These are phyloP conservation scores for Sebastes glaucus DNA, from an alignment of 2,797 vertebrate genomes.

Conservation along the genomic window DNA sequence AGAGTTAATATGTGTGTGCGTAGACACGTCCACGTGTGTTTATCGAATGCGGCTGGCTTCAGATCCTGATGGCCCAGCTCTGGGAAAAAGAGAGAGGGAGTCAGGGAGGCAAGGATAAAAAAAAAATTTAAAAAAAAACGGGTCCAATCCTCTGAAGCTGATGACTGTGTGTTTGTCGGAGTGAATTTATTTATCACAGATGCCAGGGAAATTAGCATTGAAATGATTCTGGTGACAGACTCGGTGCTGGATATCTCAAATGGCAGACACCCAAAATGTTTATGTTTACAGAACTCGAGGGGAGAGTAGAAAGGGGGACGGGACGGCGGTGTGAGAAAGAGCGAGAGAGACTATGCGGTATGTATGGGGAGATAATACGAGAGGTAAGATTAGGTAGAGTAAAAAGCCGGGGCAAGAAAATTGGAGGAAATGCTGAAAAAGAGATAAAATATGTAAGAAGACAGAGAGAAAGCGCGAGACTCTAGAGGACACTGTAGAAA, in stretches of 20 bases:
- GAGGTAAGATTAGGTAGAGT: constrained; percentile 61
- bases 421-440: constrained; percentile 44
- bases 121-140: constrained; percentile 20
- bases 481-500: constrained; percentile 54
- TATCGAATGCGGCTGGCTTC: constrained; percentile 48
- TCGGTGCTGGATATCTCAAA: constrained; percentile 63
- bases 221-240: constrained; percentile 78
- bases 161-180: constrained; percentile 75
- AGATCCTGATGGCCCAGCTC: constrained; percentile 59
- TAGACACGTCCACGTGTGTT: constrained; percentile 36
- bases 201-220: constrained; percentile 80
- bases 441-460: constrained; percentile 62
- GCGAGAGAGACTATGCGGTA: constrained; percentile 1
- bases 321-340: constrained; percentile 21
- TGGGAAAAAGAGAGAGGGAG: constrained; percentile 15
- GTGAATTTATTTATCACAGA: constrained; percentile 77
- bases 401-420: constrained; percentile 44
- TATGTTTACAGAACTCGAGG: constrained; percentile 61
- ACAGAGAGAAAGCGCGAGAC: constrained; percentile 30
- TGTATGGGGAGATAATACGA: constrained; percentile 43
- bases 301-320: constrained; percentile 23
- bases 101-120: constrained; percentile 12
- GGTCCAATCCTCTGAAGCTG: constrained; percentile 73
- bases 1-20: constrained; percentile 49
- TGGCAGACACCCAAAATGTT: constrained; percentile 75